Conservation (phyloP, 2,113 vertebrate species). For the Phyllopteryx taeniolatus region DNA sequence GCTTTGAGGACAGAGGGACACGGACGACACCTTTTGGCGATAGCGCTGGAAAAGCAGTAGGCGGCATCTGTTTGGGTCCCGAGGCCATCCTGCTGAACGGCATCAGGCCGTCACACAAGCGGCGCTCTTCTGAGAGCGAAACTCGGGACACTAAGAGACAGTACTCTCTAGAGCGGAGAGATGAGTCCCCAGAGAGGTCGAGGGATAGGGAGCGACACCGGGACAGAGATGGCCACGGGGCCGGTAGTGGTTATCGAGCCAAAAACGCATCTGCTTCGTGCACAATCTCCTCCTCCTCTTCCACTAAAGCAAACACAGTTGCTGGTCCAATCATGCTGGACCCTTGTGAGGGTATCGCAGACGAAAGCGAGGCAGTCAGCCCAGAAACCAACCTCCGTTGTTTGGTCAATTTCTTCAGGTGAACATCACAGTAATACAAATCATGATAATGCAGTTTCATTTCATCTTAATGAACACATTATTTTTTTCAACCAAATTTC, state of each 20-base stretch:
- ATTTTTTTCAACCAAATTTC: not conserved
- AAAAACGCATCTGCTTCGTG: constrained; percentile 52
- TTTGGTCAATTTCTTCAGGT: constrained; percentile 93
- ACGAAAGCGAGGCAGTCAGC: constrained; percentile 76
- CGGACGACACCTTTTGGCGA: constrained; percentile 17
- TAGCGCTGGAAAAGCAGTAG: constrained; percentile 32
- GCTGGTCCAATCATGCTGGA: constrained; percentile 53
- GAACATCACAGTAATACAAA: not conserved
- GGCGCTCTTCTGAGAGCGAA: constrained; percentile 87
- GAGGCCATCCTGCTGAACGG: constrained; percentile 71
- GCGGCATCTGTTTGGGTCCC: constrained; percentile 37
- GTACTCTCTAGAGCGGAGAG: constrained; percentile 82
- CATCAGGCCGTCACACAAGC: constrained; percentile 81
- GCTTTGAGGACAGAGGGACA: constrained; percentile 77
- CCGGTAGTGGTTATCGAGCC: constrained; percentile 45
- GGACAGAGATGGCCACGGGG: constrained; percentile 51
- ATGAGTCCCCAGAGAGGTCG: constrained; percentile 61
- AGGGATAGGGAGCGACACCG: constrained; percentile 68
- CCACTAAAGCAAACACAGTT: constrained; percentile 51
- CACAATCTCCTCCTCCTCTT: constrained; percentile 37
- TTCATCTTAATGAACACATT: not conserved
- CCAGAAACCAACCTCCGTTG: constrained; percentile 92
- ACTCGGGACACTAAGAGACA: constrained; percentile 90
- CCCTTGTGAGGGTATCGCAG: constrained; percentile 49
- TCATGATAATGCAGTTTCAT: not conserved